phyloP scores from a whole-genome alignment of 2,113 vertebrate species.

The Anas platyrhynchos region DNA sequence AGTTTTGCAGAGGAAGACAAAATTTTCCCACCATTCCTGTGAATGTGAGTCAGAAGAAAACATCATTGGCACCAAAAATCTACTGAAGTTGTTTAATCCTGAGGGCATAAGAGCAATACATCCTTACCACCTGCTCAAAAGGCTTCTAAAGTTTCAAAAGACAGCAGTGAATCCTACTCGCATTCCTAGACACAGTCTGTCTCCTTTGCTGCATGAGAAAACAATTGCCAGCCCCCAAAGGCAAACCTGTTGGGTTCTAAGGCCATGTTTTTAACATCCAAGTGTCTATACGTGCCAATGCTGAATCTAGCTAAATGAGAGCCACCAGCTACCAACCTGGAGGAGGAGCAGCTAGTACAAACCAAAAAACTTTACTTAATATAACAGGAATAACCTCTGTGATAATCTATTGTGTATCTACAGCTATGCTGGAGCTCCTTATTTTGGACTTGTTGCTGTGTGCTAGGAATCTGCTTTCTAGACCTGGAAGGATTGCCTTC shows the following conservation, averaged over 20 bases:
- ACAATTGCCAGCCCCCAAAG: background rate
- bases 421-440: background rate
- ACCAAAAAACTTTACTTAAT: background rate
- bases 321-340: background rate
- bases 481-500: background rate
- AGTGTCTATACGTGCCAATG: rapidly evolving
- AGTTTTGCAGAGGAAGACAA: background rate
- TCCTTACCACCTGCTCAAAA: background rate
- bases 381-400: background rate
- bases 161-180: background rate
- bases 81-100: background rate
- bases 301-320: background rate
- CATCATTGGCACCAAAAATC: background rate
- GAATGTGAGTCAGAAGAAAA: background rate
- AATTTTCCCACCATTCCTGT: background rate
- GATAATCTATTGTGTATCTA: background rate
- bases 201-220: background rate
- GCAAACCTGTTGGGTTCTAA: background rate
- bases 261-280: background rate
- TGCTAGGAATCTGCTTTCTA: background rate
- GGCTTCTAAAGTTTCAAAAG: background rate
- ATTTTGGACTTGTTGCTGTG: background rate
- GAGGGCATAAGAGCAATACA: background rate
- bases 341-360: no score
- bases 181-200: background rate